phyloP scores from a whole-genome alignment of 1,140 invertebrate genomes.

The Drosophila miranda region DNA sequence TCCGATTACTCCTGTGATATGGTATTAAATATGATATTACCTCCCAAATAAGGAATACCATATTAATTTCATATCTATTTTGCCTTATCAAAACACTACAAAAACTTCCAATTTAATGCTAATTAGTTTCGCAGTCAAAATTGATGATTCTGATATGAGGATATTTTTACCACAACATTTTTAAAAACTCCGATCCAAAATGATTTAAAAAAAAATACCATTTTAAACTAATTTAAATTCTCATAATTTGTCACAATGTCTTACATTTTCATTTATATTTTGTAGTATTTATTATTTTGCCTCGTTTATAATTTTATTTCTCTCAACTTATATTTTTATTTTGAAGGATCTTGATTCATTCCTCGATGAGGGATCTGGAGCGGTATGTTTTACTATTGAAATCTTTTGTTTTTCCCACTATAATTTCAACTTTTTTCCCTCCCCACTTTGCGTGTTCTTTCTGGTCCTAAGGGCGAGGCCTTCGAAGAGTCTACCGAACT shows the following conservation, averaged over 20 bases:
- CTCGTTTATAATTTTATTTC: background rate
- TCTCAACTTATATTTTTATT: slow-evolving; percentile 17
- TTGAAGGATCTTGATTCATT: slow-evolving; percentile 51
- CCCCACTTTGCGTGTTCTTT: slow-evolving; percentile 5
- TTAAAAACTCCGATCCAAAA: background rate
- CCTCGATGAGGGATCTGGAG: slow-evolving; percentile 30
- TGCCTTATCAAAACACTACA: too few relatives aligned
- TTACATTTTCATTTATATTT: background rate
- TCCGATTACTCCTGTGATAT: too few relatives aligned
- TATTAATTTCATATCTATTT: background rate
- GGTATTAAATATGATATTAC: too few relatives aligned
- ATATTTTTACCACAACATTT: background rate
- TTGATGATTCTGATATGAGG: background rate
- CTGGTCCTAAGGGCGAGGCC: background rate
- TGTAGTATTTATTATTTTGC: slow-evolving; percentile 2
- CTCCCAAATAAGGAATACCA: background rate
- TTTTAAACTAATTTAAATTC: too few relatives aligned
- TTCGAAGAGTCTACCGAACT: slow-evolving; percentile 26
- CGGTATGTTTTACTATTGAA: slow-evolving; percentile 33
- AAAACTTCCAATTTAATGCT: too few relatives aligned
- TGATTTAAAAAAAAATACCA: too few relatives aligned
- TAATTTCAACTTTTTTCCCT: slow-evolving; percentile 12
- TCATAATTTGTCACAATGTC: background rate
- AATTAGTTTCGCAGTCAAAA: too few relatives aligned
- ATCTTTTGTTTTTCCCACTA: slow-evolving; percentile 1